These are phyloP conservation scores for Geococcyx californianus DNA, from an alignment of 2,113 vertebrate genomes.

Conservation along the genomic window DNA sequence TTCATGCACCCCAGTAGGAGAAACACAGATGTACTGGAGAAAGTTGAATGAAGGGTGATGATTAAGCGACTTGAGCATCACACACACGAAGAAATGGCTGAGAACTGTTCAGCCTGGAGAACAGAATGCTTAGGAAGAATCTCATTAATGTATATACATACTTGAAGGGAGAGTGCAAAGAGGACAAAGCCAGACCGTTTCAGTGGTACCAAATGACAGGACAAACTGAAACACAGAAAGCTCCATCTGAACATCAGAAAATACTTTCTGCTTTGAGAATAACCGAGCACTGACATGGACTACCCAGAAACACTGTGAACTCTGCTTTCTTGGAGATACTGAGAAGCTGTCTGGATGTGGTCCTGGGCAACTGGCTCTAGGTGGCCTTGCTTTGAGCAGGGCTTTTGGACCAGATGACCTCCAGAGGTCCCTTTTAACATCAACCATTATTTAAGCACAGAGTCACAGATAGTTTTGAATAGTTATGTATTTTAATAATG, in stretches of 20 bases:
- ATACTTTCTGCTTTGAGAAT: neutral
- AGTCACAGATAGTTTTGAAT: no score
- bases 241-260: neutral
- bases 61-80: neutral
- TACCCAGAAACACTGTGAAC: neutral
- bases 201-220: no score
- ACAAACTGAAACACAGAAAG: neutral
- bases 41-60: neutral
- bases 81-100: neutral
- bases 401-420: neutral
- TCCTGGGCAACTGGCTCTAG: neutral
- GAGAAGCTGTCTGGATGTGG: neutral
- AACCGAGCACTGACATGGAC: no score
- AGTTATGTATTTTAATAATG: neutral
- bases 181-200: neutral
- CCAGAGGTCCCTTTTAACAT: no score
- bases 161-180: neutral
- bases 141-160: neutral
- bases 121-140: neutral
- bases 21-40: neutral
- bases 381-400: neutral
- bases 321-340: neutral
- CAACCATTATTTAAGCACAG: no score
- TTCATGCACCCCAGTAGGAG: neutral
- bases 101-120: neutral